Conservation (phyloP, 2,888 invertebrate genomes). For the Rotaria sp. region DNA sequence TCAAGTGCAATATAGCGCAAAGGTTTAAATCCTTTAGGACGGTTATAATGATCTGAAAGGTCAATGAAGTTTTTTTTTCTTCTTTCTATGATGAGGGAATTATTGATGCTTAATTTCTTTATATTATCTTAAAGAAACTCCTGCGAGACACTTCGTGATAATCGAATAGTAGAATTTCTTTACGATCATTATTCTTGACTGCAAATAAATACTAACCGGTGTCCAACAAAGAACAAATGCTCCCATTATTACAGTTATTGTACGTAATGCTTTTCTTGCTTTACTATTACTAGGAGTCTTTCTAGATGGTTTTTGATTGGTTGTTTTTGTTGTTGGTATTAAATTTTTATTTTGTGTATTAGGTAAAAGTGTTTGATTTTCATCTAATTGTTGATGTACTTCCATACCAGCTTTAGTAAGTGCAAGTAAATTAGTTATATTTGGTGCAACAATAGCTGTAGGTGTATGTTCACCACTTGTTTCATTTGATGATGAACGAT, state of each 20-base stretch:
- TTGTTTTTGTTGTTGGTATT: neutral
- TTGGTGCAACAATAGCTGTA: neutral
- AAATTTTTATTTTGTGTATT: conserved; percentile 59
- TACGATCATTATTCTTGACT: neutral
- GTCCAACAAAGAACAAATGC: conserved; percentile 89
- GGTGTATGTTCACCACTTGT: conserved; percentile 26
- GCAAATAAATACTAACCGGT: conserved; percentile 58
- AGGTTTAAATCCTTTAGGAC: neutral
- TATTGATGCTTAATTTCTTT: neutral
- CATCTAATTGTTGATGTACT: neutral
- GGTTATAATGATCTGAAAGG: neutral
- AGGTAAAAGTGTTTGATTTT: neutral
- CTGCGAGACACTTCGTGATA: neutral
- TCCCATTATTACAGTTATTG: conserved; percentile 94
- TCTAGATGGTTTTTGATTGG: conserved; percentile 52
- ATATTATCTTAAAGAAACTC: neutral
- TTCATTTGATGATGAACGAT: conserved; percentile 24
- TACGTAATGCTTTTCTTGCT: conserved; percentile 91
- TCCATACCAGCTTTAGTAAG: neutral
- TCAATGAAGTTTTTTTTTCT: neutral
- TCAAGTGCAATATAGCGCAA: neutral
- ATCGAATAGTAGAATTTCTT: neutral
- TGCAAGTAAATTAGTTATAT: neutral
- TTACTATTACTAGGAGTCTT: neutral
- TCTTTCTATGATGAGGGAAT: neutral